These are phyloP conservation scores for Copsychus sechellarum DNA, from an alignment of 2,113 vertebrate genomes.

Conservation along the genomic window DNA sequence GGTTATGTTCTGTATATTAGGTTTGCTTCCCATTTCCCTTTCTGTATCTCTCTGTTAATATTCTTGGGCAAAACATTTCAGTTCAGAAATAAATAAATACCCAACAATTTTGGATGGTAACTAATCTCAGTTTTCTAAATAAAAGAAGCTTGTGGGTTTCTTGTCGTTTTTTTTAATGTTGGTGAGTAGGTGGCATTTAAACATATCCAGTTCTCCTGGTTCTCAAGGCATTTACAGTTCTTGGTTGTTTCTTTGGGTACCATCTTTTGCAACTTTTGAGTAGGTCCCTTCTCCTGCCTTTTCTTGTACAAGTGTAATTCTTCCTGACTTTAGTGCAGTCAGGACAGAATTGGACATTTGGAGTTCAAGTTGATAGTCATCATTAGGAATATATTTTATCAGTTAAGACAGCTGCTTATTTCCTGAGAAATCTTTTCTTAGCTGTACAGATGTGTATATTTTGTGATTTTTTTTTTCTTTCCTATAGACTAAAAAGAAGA, in stretches of 20 bases:
- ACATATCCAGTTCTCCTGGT: neutral
- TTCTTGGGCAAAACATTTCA: neutral
- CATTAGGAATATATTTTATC: neutral
- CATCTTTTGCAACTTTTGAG: neutral
- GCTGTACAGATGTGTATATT: neutral
- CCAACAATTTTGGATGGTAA: neutral
- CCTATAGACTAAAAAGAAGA: neutral
- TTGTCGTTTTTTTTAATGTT: neutral
- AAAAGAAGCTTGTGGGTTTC: constrained; percentile 5
- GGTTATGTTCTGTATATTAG: neutral
- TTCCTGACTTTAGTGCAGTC: neutral
- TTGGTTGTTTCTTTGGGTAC: neutral
- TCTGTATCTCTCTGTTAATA: neutral
- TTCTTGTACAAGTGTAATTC: neutral
- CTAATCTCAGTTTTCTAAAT: constrained; percentile 33
- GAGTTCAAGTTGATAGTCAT: neutral
- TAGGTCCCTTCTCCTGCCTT: neutral
- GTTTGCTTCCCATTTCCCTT: neutral
- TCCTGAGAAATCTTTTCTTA: neutral
- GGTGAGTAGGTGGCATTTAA: constrained; percentile 18
- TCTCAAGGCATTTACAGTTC: neutral
- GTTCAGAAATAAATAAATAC: neutral
- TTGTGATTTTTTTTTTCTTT: neutral
- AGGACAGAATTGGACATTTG: neutral
- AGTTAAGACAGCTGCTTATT: neutral